Conservation (phyloP, 2,888 invertebrate species). For the Drosophila maculinotata region DNA sequence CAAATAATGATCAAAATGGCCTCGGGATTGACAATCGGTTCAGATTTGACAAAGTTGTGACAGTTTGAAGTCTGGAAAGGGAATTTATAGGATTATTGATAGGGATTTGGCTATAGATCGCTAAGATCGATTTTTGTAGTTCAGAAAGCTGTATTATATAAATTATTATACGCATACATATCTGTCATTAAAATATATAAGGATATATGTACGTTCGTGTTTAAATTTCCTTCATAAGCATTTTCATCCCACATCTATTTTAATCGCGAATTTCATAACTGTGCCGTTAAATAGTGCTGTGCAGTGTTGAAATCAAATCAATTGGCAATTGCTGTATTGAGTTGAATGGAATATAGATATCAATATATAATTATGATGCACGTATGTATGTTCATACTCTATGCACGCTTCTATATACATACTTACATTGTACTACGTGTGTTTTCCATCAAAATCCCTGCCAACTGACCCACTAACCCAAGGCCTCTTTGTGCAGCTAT, state of each 20-base stretch:
- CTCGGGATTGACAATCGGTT: no score
- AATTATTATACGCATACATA: no score
- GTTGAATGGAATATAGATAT: constrained; percentile 79
- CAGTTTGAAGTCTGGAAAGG: no score
- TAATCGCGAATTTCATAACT: constrained; percentile 33
- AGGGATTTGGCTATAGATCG: no score
- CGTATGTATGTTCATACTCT: constrained; percentile 17
- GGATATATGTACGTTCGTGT: neutral
- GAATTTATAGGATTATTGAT: no score
- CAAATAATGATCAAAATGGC: no score
- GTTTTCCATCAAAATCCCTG: constrained; percentile 1
- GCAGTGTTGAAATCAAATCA: constrained; percentile 33
- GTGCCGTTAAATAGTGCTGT: constrained; percentile 50
- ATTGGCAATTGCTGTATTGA: constrained; percentile 58
- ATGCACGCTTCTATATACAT: constrained; percentile 37
- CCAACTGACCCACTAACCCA: constrained; percentile 43
- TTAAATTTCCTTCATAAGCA: neutral
- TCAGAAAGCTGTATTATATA: no score
- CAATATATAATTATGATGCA: constrained; percentile 27
- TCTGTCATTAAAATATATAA: no score
- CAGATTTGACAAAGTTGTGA: no score
- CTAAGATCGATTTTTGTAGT: no score
- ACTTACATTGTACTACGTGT: constrained; percentile 10
- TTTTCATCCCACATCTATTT: constrained; percentile 5
- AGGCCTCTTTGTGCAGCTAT: constrained; percentile 37